A percentile compares a stretch with the other conserved stretches of the same genome.
These are phyloP conservation scores for Drosophila baimaii DNA, from an alignment of 1,140 invertebrate species.

Conservation along the genomic window DNA sequence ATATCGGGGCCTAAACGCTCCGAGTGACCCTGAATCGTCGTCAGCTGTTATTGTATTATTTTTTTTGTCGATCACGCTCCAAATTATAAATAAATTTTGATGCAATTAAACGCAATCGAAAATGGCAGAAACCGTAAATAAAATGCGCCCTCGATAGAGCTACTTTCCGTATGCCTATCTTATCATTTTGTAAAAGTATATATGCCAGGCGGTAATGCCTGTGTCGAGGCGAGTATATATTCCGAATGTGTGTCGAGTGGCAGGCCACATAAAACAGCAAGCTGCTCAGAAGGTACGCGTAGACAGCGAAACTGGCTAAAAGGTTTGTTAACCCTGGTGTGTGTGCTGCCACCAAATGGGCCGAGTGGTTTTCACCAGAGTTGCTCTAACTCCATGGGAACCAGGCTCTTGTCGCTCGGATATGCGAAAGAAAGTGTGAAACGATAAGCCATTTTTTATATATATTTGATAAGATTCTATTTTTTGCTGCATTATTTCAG, in stretches of 20 bases:
- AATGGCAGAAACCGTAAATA: slow-evolving; percentile 26
- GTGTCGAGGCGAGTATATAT: slow-evolving; percentile 3
- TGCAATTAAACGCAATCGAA: slow-evolving; percentile 66
- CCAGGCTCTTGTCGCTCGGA: slow-evolving; percentile 13
- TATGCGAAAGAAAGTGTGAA: slow-evolving; percentile 32
- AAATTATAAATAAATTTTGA: slow-evolving; percentile 66
- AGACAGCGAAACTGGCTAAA: slow-evolving; percentile 31
- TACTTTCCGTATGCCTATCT: slow-evolving; percentile 47
- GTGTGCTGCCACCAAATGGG: slow-evolving; percentile 6
- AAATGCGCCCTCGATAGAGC: slow-evolving; percentile 34
- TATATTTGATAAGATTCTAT: slow-evolving; percentile 37
- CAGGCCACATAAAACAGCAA: slow-evolving; percentile 19
- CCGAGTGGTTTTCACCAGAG: slow-evolving; percentile 9
- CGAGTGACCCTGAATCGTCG: slow-evolving; percentile 51
- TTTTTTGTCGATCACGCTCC: slow-evolving; percentile 18
- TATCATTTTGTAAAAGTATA: slow-evolving; percentile 42
- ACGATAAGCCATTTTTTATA: slow-evolving; percentile 16
- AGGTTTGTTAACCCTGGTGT: slow-evolving; percentile 39
- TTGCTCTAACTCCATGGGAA: slow-evolving; percentile 28
- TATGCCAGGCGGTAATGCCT: slow-evolving; percentile 25
- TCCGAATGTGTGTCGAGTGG: slow-evolving; percentile 40
- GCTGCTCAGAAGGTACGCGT: background rate
- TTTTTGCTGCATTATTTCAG: slow-evolving; percentile 11
- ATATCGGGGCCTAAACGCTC: slow-evolving; percentile 18
- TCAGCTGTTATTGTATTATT: slow-evolving; percentile 14